Conservation (phyloP, 37 sponge, comb jelly and placozoan species). For the Petrosia ficiformis region DNA sequence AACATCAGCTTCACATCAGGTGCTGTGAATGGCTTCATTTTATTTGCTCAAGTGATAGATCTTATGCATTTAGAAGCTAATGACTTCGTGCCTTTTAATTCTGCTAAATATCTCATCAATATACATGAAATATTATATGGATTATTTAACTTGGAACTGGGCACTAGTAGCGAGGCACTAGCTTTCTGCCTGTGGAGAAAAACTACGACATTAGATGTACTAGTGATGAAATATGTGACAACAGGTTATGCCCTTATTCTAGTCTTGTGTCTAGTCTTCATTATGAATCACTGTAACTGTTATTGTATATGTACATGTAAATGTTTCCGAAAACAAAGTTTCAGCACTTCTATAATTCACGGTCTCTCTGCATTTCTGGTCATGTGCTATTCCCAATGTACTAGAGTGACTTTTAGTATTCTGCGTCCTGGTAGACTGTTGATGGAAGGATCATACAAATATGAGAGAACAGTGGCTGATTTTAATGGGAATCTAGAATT, state of each 20-base stretch:
- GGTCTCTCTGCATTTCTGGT: constrained; percentile 36
- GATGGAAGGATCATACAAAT: not conserved
- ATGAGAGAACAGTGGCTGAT: not conserved
- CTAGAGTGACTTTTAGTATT: constrained; percentile 34
- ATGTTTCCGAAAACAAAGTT: not conserved
- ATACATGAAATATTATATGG: constrained; percentile 21
- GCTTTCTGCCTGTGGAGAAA: constrained; percentile 38
- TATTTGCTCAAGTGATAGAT: constrained; percentile 46
- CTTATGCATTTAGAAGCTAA: constrained; percentile 2
- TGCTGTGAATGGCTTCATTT: constrained; percentile 31
- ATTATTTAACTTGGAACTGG: constrained; percentile 39
- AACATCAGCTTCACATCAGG: constrained; percentile 48
- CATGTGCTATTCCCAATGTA: constrained; percentile 38
- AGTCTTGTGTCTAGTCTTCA: not conserved
- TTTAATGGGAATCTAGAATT: not conserved
- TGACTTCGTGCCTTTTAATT: not conserved
- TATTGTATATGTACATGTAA: not conserved
- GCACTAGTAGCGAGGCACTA: constrained; percentile 21
- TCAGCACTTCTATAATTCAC: constrained; percentile 6
- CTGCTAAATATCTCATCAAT: not conserved
- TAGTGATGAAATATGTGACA: constrained; percentile 31
- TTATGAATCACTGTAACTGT: constrained; percentile 10
- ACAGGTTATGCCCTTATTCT: constrained; percentile 31
- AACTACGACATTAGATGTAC: constrained; percentile 32
- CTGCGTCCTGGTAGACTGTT: not conserved